Conservation (phyloP, 2,113 vertebrate genomes). For the Trachemys scripta region DNA sequence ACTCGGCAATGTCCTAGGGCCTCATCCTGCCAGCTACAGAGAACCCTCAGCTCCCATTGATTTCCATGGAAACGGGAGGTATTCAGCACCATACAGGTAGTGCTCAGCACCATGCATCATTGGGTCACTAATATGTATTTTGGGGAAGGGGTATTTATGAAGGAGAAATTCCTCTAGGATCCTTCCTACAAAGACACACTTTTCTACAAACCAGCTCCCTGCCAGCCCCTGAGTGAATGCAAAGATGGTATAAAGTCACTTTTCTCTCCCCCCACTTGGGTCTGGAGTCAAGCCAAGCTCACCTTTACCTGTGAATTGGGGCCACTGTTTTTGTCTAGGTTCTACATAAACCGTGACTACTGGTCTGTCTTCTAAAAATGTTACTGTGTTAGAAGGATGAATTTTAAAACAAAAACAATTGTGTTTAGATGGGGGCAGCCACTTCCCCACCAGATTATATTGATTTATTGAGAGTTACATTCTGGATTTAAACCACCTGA, state of each 20-base stretch:
- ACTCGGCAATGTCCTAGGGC: not conserved
- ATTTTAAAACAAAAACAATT: slow-evolving; percentile 43
- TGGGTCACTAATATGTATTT: not conserved
- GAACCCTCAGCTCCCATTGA: not conserved
- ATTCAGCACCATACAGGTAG: not conserved
- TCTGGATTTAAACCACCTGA: slow-evolving; percentile 10
- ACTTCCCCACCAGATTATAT: slow-evolving; percentile 2
- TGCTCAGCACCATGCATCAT: not conserved
- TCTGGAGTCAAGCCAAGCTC: not conserved
- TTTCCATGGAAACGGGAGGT: not conserved
- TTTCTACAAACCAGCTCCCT: not conserved
- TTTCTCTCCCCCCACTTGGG: slow-evolving; percentile 7
- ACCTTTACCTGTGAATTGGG: not conserved
- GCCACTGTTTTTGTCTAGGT: not conserved
- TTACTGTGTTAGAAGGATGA: not conserved
- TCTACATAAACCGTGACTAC: not conserved
- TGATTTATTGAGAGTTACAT: slow-evolving; percentile 1
- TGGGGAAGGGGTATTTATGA: not conserved
- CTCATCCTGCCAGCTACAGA: not conserved
- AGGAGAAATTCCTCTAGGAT: not conserved
- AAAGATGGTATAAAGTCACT: not conserved
- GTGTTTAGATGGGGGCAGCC: slow-evolving; percentile 11
- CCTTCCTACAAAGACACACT: not conserved
- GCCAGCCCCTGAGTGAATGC: not conserved
- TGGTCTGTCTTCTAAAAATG: slow-evolving; percentile 32